phyloP scores from a whole-genome alignment of 2,888 invertebrate species.

The Polymixis flavicincta region DNA sequence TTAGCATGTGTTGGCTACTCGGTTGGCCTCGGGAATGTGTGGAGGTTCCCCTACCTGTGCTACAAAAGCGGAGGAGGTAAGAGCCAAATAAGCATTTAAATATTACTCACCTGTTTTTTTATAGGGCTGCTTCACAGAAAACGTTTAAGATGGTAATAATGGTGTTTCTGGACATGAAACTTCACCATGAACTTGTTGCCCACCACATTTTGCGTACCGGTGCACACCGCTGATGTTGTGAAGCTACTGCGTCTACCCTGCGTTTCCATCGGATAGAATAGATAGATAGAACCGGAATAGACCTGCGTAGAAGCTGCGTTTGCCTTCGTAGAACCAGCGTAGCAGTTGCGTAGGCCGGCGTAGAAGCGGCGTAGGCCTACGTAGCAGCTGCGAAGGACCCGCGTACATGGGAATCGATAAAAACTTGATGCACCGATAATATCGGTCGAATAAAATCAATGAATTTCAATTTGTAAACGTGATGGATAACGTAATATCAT shows the following conservation, averaged over 20 bases:
- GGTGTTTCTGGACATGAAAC: background rate
- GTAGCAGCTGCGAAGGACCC: background rate
- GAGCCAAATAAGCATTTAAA: slow-evolving; percentile 28
- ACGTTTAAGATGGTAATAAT: background rate
- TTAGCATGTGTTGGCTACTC: slow-evolving; percentile 97
- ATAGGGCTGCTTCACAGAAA: background rate
- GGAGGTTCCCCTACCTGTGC: slow-evolving; percentile 98
- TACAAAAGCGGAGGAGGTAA: slow-evolving; percentile 97
- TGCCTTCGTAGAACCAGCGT: background rate
- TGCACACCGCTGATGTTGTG: background rate
- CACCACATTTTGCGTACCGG: background rate
- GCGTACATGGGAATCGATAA: background rate
- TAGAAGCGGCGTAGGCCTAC: background rate
- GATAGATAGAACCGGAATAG: background rate
- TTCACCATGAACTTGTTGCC: background rate
- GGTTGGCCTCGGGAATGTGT: slow-evolving; percentile 96
- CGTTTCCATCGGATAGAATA: background rate
- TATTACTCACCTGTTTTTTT: background rate
- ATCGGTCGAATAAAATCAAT: background rate
- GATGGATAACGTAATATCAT: background rate
- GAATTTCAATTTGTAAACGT: background rate
- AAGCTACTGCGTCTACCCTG: background rate
- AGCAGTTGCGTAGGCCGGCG: too few relatives aligned
- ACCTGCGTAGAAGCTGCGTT: slow-evolving; percentile 1
- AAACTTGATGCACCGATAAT: background rate